phyloP scores from a whole-genome alignment of 2,888 invertebrate genomes.

The Tubulanus polymorphus region DNA sequence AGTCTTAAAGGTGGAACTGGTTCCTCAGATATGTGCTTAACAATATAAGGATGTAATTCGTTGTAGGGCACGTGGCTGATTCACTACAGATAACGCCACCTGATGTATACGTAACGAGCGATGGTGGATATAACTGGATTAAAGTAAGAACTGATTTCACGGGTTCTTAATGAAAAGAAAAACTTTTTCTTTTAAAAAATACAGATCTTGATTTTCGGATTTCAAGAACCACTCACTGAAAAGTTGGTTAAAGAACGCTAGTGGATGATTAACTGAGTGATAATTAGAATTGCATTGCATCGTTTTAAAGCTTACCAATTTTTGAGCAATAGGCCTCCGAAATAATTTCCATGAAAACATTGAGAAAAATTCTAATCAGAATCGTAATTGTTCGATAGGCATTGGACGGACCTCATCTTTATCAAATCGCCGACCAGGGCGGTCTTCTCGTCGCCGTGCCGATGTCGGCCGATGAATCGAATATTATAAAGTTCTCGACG shows the following conservation, averaged over 20 bases:
- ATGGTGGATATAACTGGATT: constrained; percentile 51
- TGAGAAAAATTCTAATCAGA: too few species aligned
- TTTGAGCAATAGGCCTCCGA: too few species aligned
- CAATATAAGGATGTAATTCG: too few species aligned
- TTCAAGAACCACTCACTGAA: too few species aligned
- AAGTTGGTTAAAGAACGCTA: too few species aligned
- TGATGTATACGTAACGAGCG: constrained; percentile 48
- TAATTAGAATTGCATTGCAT: too few species aligned
- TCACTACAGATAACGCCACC: constrained; percentile 44
- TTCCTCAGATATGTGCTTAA: too few species aligned
- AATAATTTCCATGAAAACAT: too few species aligned
- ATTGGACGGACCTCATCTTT: constrained; percentile 46
- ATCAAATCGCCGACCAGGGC: constrained; percentile 50
- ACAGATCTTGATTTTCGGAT: background rate
- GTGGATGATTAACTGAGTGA: too few species aligned
- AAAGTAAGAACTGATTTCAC: constrained; percentile 24
- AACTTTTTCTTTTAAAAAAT: background rate
- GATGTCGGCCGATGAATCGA: constrained; percentile 21
- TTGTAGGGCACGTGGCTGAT: constrained; percentile 46
- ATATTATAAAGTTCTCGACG: constrained; percentile 45
- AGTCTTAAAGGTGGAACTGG: too few species aligned
- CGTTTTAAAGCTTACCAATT: too few species aligned
- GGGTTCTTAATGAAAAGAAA: background rate
- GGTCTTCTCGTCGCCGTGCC: constrained; percentile 48
- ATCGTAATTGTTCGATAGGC: too few species aligned